Evolutionary conservation across 1,140 invertebrate genomes (phyloP), one percentile per base, ranked within the genome.

Genomic region (Aphidius ervi): DNA sequence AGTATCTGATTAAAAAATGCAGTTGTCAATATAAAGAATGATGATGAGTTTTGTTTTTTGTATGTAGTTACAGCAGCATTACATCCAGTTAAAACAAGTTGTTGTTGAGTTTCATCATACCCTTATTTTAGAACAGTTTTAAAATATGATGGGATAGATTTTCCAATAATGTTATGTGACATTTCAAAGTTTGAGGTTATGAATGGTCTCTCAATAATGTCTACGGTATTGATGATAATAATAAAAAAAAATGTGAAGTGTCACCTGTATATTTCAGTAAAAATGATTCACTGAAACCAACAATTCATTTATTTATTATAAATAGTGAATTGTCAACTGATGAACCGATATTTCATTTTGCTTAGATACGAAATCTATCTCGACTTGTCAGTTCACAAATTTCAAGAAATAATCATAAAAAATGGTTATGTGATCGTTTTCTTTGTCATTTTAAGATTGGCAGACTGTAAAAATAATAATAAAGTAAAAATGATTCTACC

Each of bases 1-100:
- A 42, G n/a, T 43, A 65, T 69, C 10, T 9, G 59, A 46, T 9
- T 55, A 3, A 67, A 69, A 49, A 60, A 67, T 53, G 66, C 68
- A 16, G 62, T 67, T 2, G 57, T 63, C 0, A 63, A 63, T n/a
- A 48, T 63, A 16, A n/a, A 56, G n/a, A 63, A 63, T 40, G 23
- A 55, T n/a, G 46, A 63, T 42, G 23, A 20, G 2, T 56, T 55
- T 16, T 63, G 62, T 43, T 63, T 63, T 42, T 10, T 55, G 6
- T 63, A 57, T 65, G 62, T 58, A 16, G 16, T 65, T 4, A 59
- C 39, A 37, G 62, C 57, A 43, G 56, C 57, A 9, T 43, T 63
- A 7, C 20, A 58, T 61, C 58, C 62, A 48, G 31, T 46, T 9
- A 45, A 20, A 0, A 54, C 1, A 9, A 49, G 59, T 61, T 9